These are phyloP conservation scores for Nebria ingens DNA, from an alignment of 1,140 invertebrate species.

Conservation along the genomic window DNA sequence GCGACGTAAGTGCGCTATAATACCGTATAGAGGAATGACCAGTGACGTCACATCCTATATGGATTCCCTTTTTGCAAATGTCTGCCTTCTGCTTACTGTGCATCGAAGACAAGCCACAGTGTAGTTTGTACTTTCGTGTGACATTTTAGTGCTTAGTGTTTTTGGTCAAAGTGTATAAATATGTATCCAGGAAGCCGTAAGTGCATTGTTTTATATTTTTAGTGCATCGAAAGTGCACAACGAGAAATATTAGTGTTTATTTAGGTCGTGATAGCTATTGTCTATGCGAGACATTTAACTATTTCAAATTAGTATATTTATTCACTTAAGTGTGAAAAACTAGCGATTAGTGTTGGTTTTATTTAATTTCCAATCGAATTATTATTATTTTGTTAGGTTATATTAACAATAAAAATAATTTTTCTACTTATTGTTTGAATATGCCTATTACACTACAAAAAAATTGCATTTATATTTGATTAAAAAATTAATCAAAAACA, in stretches of 20 bases:
- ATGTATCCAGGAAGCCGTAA: conserved; percentile 11
- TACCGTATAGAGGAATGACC: not conserved
- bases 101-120: not conserved
- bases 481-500: no score
- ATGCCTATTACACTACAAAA: no score
- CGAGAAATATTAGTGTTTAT: not conserved
- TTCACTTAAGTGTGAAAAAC: no score
- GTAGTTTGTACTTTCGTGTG: not conserved
- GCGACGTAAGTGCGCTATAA: not conserved
- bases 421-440: no score
- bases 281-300: not conserved
- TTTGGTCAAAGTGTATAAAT: not conserved
- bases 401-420: no score
- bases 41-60: conserved; percentile 6
- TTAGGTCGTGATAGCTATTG: conserved; percentile 5
- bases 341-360: no score
- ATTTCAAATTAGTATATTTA: not conserved
- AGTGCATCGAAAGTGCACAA: not conserved
- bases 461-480: no score
- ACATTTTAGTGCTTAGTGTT: not conserved
- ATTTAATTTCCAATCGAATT: no score
- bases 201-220: not conserved
- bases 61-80: conserved; percentile 5
- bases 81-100: conserved; percentile 3
- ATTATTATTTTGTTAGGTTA: no score